Evolutionary conservation across 2,888 invertebrate genomes (phyloP).

Genomic region (Palloptera scutellata): DNA sequence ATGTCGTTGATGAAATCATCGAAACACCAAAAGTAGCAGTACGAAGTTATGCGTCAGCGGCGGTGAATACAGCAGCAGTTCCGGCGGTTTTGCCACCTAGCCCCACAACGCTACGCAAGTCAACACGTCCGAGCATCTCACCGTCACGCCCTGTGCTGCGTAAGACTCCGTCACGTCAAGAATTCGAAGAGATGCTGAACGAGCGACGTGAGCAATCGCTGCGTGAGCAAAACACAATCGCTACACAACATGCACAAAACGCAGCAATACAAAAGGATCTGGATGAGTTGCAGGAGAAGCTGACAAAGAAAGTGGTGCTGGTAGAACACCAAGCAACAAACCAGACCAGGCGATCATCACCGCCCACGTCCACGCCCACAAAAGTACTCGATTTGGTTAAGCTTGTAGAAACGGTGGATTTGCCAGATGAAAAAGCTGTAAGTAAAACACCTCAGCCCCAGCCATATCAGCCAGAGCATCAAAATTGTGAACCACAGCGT

Average conservation of each 20-base stretch:
- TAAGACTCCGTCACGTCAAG: constrained; percentile 58
- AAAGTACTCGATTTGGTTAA: constrained; percentile 20
- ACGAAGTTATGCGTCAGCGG: constrained; percentile 27
- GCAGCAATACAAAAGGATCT: constrained; percentile 47
- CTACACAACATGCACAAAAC: constrained; percentile 42
- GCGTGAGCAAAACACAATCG: constrained; percentile 41
- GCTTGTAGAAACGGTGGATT: constrained; percentile 40
- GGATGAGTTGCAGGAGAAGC: constrained; percentile 43
- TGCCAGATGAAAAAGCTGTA: constrained; percentile 31
- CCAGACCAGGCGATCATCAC: constrained; percentile 3
- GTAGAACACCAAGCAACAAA: neutral
- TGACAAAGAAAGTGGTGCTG: constrained; percentile 36
- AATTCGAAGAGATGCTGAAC: constrained; percentile 61
- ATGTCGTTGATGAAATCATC: constrained; percentile 16
- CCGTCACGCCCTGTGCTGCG: constrained; percentile 50
- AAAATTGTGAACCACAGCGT: neutral
- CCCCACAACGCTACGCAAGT: constrained; percentile 78
- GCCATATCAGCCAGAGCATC: neutral
- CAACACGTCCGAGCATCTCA: constrained; percentile 47
- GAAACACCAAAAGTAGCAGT: neutral
- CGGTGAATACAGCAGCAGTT: constrained; percentile 69
- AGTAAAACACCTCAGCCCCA: neutral
- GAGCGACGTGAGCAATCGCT: constrained; percentile 55
- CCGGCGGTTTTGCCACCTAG: constrained; percentile 71
- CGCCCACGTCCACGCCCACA: neutral